Percentiles rank a stretch among this genome's conserved stretches.
These are phyloP conservation scores for Battus philenor DNA, from an alignment of 1,140 invertebrate genomes.

Conservation along the genomic window DNA sequence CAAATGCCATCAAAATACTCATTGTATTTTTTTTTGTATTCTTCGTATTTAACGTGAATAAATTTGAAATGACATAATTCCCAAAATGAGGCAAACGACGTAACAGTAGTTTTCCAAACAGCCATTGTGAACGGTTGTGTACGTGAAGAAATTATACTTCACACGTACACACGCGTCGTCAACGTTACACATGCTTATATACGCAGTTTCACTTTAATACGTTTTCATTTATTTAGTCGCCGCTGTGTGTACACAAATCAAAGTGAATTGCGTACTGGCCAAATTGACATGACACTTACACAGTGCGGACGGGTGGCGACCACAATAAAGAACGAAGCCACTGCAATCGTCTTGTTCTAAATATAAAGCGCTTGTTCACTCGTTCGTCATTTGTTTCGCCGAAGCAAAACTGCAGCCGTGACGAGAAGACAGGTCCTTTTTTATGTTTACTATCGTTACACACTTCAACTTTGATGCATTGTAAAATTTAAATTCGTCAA, in stretches of 20 bases:
- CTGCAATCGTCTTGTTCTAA: constrained; percentile 20
- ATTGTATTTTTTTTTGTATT: too few species aligned
- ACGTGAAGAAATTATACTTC: too few species aligned
- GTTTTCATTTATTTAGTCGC: constrained; percentile 6
- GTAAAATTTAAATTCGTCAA: too few species aligned
- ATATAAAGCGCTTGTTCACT: constrained; percentile 27
- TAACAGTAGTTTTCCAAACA: too few species aligned
- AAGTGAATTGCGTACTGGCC: constrained; percentile 11
- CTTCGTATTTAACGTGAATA: too few species aligned
- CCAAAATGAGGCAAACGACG: too few species aligned
- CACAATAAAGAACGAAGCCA: constrained; percentile 8
- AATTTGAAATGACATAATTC: too few species aligned
- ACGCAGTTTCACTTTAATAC: constrained; percentile 9
- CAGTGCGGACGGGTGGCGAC: constrained; percentile 10
- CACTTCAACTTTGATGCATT: too few species aligned
- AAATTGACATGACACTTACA: constrained; percentile 10
- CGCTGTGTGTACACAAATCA: constrained; percentile 11
- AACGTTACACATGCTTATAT: background rate
- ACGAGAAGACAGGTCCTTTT: background rate
- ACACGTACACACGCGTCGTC: too few species aligned
- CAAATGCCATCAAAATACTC: too few species aligned
- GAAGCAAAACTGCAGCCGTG: constrained; percentile 7
- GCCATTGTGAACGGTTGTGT: too few species aligned
- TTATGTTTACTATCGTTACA: too few species aligned
- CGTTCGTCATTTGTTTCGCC: constrained; percentile 20